A percentile compares a stretch with the other conserved stretches of the same genome.
Evolutionary conservation across 1,140 invertebrate species (phyloP).

Genomic region (Triops cancriformis): DNA sequence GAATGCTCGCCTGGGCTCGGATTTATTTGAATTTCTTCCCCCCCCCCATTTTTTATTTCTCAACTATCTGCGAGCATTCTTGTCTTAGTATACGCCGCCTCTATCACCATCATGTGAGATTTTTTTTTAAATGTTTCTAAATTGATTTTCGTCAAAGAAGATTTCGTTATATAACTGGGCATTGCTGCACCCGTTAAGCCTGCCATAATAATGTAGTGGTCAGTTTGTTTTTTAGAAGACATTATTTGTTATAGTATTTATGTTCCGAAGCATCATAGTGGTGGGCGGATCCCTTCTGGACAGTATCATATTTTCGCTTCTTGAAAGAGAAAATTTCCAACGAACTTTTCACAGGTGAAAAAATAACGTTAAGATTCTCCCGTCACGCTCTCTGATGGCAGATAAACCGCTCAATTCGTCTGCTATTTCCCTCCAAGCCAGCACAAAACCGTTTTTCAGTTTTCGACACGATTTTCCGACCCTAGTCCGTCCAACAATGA

Average conservation of each 20-base stretch:
- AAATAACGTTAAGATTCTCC: too few relatives aligned
- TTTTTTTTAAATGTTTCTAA: background rate
- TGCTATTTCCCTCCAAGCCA: background rate
- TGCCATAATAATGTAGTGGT: background rate
- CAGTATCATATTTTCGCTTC: too few relatives aligned
- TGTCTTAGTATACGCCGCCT: constrained; percentile 7
- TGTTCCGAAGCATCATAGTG: background rate
- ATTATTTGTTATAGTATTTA: too few relatives aligned
- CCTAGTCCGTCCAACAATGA: background rate
- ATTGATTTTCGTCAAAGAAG: background rate
- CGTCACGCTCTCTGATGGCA: background rate
- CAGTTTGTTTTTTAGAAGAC: background rate
- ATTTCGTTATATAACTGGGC: background rate
- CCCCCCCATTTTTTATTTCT: background rate
- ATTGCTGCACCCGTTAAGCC: constrained; percentile 9
- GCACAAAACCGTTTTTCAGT: background rate
- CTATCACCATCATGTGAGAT: background rate
- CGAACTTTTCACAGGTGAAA: too few relatives aligned
- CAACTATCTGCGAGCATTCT: background rate
- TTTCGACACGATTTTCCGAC: constrained; percentile 7
- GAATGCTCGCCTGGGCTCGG: background rate
- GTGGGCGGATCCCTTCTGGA: background rate
- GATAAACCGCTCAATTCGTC: background rate
- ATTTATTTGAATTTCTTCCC: background rate
- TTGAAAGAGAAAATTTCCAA: too few relatives aligned